These are phyloP conservation scores for Neocrepidodera transversa DNA, from an alignment of 2,888 invertebrate species.

Conservation along the genomic window DNA sequence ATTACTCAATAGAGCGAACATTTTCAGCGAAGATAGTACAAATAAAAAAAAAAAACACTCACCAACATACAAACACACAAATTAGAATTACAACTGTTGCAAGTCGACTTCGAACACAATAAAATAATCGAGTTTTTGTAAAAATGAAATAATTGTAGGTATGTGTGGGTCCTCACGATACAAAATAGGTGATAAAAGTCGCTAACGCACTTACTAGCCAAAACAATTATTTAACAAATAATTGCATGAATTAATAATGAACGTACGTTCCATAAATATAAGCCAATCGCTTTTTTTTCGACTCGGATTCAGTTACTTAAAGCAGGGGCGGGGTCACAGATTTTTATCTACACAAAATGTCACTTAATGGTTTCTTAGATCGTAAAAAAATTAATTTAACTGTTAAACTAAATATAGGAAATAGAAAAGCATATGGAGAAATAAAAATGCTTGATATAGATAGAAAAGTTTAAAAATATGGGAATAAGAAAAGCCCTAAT, in stretches of 20 bases:
- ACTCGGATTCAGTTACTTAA: slow-evolving; percentile 17
- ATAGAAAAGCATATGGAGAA: too few relatives aligned
- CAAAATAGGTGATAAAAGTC: slow-evolving; percentile 4
- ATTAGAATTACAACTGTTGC: slow-evolving; percentile 10
- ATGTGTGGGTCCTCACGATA: neutral
- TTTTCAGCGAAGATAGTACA: slow-evolving; percentile 20
- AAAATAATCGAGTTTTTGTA: neutral
- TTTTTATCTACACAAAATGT: slow-evolving; percentile 48
- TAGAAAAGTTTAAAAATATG: too few relatives aligned
- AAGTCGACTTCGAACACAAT: neutral
- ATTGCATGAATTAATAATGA: slow-evolving; percentile 35
- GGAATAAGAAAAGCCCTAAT: too few relatives aligned
- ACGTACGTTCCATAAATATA: slow-evolving; percentile 27
- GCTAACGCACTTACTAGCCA: slow-evolving; percentile 21
- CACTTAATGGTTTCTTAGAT: too few relatives aligned
- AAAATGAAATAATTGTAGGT: neutral
- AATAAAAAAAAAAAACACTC: slow-evolving; percentile 20
- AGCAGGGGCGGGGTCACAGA: slow-evolving; percentile 22
- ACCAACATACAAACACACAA: slow-evolving; percentile 22
- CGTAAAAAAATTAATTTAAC: too few relatives aligned
- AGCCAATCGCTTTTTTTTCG: slow-evolving; percentile 26
- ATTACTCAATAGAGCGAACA: slow-evolving; percentile 17
- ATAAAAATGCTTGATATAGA: too few relatives aligned
- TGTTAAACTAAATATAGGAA: too few relatives aligned
- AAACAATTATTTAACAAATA: slow-evolving; percentile 33